Evolutionary conservation across 2,888 invertebrate genomes (phyloP).

Genomic region (Catocala nupta): DNA sequence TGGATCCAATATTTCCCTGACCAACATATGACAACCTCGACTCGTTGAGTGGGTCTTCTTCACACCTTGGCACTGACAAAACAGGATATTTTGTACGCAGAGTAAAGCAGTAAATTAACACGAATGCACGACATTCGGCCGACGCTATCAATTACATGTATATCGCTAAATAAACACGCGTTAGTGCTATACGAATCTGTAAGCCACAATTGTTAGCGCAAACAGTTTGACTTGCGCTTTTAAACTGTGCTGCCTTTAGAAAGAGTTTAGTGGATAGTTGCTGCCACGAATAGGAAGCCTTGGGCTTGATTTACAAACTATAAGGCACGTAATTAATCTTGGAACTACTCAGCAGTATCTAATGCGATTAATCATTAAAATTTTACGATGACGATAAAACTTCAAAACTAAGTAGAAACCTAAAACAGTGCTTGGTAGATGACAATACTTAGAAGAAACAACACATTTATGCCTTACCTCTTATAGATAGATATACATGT

Average conservation of each 20-base stretch:
- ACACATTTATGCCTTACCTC: too few relatives aligned
- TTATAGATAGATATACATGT: too few relatives aligned
- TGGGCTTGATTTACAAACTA: too few relatives aligned
- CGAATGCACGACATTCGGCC: slow-evolving; percentile 62
- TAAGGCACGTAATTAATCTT: too few relatives aligned
- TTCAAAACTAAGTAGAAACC: too few relatives aligned
- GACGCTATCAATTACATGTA: slow-evolving; percentile 75
- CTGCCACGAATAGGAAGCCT: neutral
- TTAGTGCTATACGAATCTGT: slow-evolving; percentile 72
- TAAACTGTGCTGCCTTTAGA: slow-evolving; percentile 65
- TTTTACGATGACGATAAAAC: too few relatives aligned
- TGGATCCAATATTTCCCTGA: neutral
- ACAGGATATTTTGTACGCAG: slow-evolving; percentile 38
- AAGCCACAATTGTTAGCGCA: slow-evolving; percentile 73
- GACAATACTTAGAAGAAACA: too few relatives aligned
- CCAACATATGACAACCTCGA: neutral
- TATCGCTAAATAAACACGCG: slow-evolving; percentile 81
- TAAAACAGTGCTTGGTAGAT: too few relatives aligned
- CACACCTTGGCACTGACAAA: slow-evolving; percentile 11
- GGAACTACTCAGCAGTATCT: too few relatives aligned
- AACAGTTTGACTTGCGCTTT: slow-evolving; percentile 73
- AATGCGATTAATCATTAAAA: too few relatives aligned
- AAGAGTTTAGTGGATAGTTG: neutral
- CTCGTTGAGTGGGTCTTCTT: slow-evolving; percentile 13
- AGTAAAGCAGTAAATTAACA: slow-evolving; percentile 49